Evolutionary conservation across 2,888 invertebrate genomes (phyloP).

Genomic region (Drosophila formosana): DNA sequence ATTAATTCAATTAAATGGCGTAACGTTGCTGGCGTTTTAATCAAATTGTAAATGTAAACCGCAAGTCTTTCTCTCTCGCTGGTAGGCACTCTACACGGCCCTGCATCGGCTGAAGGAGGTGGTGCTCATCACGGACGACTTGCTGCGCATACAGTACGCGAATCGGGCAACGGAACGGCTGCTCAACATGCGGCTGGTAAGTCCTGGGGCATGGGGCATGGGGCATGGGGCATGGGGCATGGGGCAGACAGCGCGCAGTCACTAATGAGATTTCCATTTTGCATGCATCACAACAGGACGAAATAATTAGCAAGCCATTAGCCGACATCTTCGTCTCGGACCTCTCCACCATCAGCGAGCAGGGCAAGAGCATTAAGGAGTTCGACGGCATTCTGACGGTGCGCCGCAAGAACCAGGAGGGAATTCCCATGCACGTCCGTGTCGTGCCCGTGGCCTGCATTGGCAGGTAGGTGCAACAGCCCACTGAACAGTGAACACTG

Average conservation of each 20-base stretch:
- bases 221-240: slow-evolving; percentile 6
- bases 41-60: slow-evolving; percentile 60
- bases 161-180: slow-evolving; percentile 94
- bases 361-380: slow-evolving; percentile 89
- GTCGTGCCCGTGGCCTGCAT: slow-evolving; percentile 91
- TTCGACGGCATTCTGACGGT: slow-evolving; percentile 92
- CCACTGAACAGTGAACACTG: not conserved
- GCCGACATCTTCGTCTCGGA: slow-evolving; percentile 85
- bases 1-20: slow-evolving; percentile 69
- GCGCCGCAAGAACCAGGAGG: slow-evolving; percentile 92
- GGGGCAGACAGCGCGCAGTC: slow-evolving; percentile 11
- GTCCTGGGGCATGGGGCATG: slow-evolving; percentile 78
- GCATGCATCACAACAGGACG: slow-evolving; percentile 75
- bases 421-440: slow-evolving; percentile 91
- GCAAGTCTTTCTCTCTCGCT: slow-evolving; percentile 9
- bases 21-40: slow-evolving; percentile 37
- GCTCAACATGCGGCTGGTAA: slow-evolving; percentile 89
- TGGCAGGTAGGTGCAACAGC: slow-evolving; percentile 86
- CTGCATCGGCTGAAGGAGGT: slow-evolving; percentile 94
- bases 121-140: slow-evolving; percentile 94
- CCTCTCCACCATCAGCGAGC: slow-evolving; percentile 87
- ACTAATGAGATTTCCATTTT: slow-evolving; percentile 64
- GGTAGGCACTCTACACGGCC: slow-evolving; percentile 92
- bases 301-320: slow-evolving; percentile 85
- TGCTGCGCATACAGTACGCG: slow-evolving; percentile 93